These are phyloP conservation scores for Bombylius discolor DNA, from an alignment of 2,888 invertebrate species.

Conservation along the genomic window DNA sequence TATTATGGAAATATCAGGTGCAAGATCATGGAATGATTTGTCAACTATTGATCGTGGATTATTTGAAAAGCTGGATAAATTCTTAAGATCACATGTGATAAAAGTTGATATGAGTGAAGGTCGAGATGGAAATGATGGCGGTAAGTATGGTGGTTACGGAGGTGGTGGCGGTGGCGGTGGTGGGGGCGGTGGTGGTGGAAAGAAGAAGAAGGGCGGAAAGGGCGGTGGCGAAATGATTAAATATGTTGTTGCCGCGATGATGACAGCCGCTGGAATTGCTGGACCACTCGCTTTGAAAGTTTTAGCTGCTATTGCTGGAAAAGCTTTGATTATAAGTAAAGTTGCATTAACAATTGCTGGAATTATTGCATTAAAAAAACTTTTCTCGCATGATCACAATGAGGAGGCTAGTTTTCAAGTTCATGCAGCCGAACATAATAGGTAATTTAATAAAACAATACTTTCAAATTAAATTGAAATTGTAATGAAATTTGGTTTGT, in stretches of 20 bases:
- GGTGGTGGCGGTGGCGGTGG: constrained; percentile 19
- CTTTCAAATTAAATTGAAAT: not conserved
- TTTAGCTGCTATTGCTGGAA: constrained; percentile 54
- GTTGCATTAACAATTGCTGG: constrained; percentile 59
- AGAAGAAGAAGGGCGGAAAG: constrained; percentile 31
- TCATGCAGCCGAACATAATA: constrained; percentile 51
- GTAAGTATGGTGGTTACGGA: constrained; percentile 21
- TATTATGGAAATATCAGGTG: constrained; percentile 39
- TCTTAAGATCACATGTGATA: constrained; percentile 51
- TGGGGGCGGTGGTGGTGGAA: constrained; percentile 12
- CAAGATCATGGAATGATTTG: constrained; percentile 44
- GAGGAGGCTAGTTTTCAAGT: constrained; percentile 55
- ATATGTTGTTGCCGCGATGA: constrained; percentile 47
- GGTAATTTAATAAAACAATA: constrained; percentile 26
- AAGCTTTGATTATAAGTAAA: constrained; percentile 59
- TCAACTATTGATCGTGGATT: constrained; percentile 41
- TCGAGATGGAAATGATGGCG: constrained; percentile 23
- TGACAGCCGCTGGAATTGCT: constrained; percentile 53
- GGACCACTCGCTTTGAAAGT: constrained; percentile 57
- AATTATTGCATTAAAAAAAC: constrained; percentile 57
- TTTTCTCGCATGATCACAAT: constrained; percentile 52
- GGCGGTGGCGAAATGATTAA: constrained; percentile 27
- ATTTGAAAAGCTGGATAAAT: constrained; percentile 41
- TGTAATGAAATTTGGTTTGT: not conserved
- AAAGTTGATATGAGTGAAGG: constrained; percentile 43